phyloP scores from a whole-genome alignment of 2,888 invertebrate species.

The Aspidiotus rigidus region DNA sequence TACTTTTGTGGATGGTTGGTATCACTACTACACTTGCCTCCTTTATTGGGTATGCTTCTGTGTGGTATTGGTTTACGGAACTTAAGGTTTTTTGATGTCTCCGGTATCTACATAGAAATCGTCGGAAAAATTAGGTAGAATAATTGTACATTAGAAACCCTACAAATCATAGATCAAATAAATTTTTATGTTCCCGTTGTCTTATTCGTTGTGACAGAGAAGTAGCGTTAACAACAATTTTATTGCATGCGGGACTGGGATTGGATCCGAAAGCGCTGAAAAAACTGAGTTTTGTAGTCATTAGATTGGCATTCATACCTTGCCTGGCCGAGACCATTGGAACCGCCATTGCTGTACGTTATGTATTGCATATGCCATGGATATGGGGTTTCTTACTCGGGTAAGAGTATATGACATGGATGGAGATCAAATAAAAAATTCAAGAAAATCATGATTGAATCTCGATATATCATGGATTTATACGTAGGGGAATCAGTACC shows the following conservation, averaged over 20 bases:
- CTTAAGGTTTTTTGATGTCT: constrained; percentile 44
- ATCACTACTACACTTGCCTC: constrained; percentile 43
- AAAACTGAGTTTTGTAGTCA: constrained; percentile 43
- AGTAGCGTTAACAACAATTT: constrained; percentile 47
- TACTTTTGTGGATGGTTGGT: constrained; percentile 38
- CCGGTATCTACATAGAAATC: constrained; percentile 34
- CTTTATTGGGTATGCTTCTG: constrained; percentile 55
- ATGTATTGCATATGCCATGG: constrained; percentile 39
- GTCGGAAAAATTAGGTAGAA: constrained; percentile 5
- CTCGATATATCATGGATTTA: no score
- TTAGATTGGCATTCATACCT: constrained; percentile 47
- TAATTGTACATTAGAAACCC: no score
- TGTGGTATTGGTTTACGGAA: constrained; percentile 51
- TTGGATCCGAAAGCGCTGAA: constrained; percentile 46
- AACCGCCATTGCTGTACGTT: constrained; percentile 38
- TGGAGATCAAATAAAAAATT: no score
- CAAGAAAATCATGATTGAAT: no score
- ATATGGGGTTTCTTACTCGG: constrained; percentile 24
- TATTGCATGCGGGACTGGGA: constrained; percentile 49
- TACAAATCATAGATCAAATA: neutral
- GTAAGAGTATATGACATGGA: neutral
- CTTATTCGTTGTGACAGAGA: constrained; percentile 41
- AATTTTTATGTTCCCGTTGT: neutral
- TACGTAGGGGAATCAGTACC: no score
- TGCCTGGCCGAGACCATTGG: constrained; percentile 46